Percentiles rank a stretch among this genome's conserved stretches.
Conservation (phyloP, 2,888 invertebrate genomes). For the Caradrina kadenii region DNA sequence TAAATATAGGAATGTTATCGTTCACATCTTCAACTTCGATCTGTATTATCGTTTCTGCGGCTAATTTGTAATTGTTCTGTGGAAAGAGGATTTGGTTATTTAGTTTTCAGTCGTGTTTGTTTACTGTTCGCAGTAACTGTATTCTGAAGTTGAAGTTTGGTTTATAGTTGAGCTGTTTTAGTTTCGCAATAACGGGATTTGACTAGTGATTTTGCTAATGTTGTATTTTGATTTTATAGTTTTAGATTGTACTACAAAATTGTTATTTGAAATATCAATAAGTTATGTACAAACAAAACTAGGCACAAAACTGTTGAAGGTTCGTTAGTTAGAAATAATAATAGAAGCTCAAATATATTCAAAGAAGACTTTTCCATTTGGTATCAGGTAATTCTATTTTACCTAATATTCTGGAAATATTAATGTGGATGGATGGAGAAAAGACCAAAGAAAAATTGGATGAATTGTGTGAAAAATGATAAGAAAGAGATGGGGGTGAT, state of each 20-base stretch:
- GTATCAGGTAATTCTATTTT: no score
- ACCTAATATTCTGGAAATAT: not conserved
- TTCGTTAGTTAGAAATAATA: not conserved
- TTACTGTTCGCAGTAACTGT: not conserved
- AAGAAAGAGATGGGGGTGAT: no score
- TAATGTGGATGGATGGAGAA: no score
- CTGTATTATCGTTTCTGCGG: slow-evolving; percentile 94
- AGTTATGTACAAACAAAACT: not conserved
- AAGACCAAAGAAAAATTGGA: no score
- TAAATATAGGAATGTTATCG: slow-evolving; percentile 97
- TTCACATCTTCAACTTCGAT: slow-evolving; percentile 96
- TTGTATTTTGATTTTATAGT: slow-evolving; percentile 1
- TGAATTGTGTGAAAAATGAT: no score
- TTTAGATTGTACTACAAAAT: slow-evolving; percentile 8
- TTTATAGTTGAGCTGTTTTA: slow-evolving; percentile 1
- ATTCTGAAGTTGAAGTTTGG: slow-evolving; percentile 1
- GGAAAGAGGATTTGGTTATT: slow-evolving; percentile 16
- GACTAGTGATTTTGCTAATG: not conserved
- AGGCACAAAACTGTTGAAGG: not conserved
- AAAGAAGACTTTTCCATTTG: no score
- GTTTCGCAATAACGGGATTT: not conserved
- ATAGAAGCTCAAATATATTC: not conserved
- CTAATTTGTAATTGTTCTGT: slow-evolving; percentile 94
- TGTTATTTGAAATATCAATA: not conserved
- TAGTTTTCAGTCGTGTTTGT: slow-evolving; percentile 3